Percentiles rank a stretch among this genome's conserved stretches.
Conservation (phyloP, 2,113 vertebrate genomes). For the Pelvicachromis taeniatus region DNA sequence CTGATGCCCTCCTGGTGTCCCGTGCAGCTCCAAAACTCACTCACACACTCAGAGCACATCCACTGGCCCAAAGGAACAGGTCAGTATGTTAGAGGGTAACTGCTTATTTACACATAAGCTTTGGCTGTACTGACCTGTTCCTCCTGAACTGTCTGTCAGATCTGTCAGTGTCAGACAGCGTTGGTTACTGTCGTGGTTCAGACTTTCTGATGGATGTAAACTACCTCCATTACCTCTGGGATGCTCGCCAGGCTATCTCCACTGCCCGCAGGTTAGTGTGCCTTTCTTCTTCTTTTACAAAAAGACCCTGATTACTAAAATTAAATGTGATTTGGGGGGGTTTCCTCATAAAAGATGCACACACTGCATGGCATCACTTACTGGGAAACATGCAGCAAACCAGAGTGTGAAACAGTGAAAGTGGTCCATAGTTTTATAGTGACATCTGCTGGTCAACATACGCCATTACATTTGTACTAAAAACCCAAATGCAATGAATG, state of each 20-base stretch:
- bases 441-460: not conserved
- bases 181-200: slow-evolving; percentile 71
- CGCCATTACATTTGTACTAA: not conserved
- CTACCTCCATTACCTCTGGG: slow-evolving; percentile 91
- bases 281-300: not conserved
- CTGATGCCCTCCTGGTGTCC: slow-evolving; percentile 85
- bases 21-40: slow-evolving; percentile 55
- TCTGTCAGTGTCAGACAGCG: not conserved
- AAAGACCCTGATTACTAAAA: not conserved
- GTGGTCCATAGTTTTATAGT: not conserved
- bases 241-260: slow-evolving; percentile 80
- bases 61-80: slow-evolving; percentile 82
- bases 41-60: slow-evolving; percentile 73
- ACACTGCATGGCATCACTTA: not conserved
- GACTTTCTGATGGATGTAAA: slow-evolving; percentile 82
- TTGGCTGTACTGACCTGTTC: not conserved
- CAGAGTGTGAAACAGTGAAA: not conserved
- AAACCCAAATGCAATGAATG: not conserved
- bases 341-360: not conserved
- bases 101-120: not conserved
- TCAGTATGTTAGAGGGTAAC: not conserved
- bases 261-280: slow-evolving; percentile 33
- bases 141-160: slow-evolving; percentile 2
- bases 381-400: not conserved
- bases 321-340: not conserved